Base-by-base conservation (phyloP, 2,888 invertebrate species). In the Machimus atricapillus region DNA sequence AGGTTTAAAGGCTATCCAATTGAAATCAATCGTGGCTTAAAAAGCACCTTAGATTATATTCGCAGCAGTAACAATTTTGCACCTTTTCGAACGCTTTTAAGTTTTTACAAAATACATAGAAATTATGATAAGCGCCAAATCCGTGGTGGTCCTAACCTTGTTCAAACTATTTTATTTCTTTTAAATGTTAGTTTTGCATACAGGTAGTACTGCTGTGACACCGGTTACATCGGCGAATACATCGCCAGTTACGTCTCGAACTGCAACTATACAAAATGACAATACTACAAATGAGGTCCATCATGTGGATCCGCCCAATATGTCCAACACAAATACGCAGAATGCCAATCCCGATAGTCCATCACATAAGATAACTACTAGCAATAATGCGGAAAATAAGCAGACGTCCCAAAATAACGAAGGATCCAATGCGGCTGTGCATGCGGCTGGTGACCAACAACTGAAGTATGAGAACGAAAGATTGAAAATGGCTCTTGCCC, bases 401-500 rank as follows among this genome's bases (percentile, higher is more conserved):
- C 89, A 90, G 86, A 87, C 89, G 85, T 90, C 90, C 19, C 90
- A 90, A 58, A 90, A 89, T 74, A 90, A 91, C 86, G 93, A 93
- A 1, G 92, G 92, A 78, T 92, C 91, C 0, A 91, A 92, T 85
- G 87, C 88, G 46, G 87, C 89, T 23, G 90, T 92, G 1, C 90
- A 90, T 43, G 90, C 83, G 37, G 46, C 73, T 19, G 81, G 90
- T 43, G 92, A 98, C 91, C 97, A 97, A 91, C 98, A 98, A 93
- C 94, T 99, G 89, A 97, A 98, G 91, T 98, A 98, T 93, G 99
- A 99, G 93, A 99, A 99, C 92, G 99, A 99, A 92, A 94, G 98
- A 89, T 95, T 99, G 90, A 98, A 99, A 93, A 94, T 98, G 89
- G 99, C 99, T 27, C 94, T 99, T 89, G 97, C 97, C 86, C 98